Conservation (phyloP, 2,888 invertebrate genomes). For the Heterodera filipjevi region DNA sequence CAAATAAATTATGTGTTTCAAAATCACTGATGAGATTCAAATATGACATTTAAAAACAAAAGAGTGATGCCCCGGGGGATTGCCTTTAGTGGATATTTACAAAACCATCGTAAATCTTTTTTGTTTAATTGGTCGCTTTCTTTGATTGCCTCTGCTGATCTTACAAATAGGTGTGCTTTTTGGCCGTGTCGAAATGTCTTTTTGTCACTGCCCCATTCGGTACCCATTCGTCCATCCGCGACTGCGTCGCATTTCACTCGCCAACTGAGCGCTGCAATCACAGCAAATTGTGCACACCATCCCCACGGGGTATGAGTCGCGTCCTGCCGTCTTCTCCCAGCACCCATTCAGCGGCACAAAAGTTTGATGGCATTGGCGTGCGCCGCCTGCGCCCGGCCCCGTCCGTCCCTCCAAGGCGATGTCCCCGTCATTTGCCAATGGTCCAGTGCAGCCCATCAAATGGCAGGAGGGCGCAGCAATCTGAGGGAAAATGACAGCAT, state of each 20-base stretch:
- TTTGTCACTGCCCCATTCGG: not conserved
- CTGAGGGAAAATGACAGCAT: slow-evolving; percentile 32
- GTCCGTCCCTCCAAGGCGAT: slow-evolving; percentile 39
- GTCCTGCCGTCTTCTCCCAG: slow-evolving; percentile 44
- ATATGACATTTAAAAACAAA: not conserved
- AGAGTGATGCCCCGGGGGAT: not conserved
- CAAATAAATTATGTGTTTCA: not conserved
- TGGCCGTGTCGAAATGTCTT: not conserved
- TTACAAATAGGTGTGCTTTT: not conserved
- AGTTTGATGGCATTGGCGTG: slow-evolving; percentile 52
- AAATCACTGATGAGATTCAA: not conserved
- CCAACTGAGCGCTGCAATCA: slow-evolving; percentile 53
- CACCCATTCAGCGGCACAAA: slow-evolving; percentile 59
- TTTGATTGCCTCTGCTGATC: not conserved
- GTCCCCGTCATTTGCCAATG: slow-evolving; percentile 56
- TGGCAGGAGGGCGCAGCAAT: slow-evolving; percentile 51
- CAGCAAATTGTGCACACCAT: slow-evolving; percentile 62
- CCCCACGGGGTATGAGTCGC: slow-evolving; percentile 54
- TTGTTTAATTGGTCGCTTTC: not conserved
- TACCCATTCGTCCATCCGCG: slow-evolving; percentile 50
- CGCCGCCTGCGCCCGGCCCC: slow-evolving; percentile 4
- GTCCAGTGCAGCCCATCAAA: slow-evolving; percentile 59
- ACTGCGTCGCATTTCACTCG: slow-evolving; percentile 53
- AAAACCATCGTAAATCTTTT: not conserved
- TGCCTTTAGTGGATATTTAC: not conserved